Base-by-base conservation (phyloP, 2,888 invertebrate species). In the Oxytorus armatus region DNA sequence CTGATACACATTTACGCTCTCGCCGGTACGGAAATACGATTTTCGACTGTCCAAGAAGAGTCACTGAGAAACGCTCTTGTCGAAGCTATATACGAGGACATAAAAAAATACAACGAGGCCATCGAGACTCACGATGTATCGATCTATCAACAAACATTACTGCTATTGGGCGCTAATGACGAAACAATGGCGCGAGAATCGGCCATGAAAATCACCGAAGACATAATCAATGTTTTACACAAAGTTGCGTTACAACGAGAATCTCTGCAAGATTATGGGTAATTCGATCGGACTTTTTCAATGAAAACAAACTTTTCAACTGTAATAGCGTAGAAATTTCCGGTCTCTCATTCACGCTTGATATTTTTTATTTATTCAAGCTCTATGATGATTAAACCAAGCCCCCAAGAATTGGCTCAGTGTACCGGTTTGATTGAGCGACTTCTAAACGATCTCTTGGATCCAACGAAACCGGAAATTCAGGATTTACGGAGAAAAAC, bases 1-100 rank as follows among this genome's bases (percentile, higher is more conserved):
- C 89, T 95, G 3, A 92, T 95, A 36, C 93, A 95, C 85, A 90
- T 95, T 0, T 95, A 95, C 86, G 94, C 95, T 0, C 88, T 95
- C 21, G 93, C 93, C 53, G 95, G 95, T 0, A 93, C 92, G 0
- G 94, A 94, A 79, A 92, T 94, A 4, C 89, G 92, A 0, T 94
- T 94, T 85, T 92, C 93, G 1, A 87, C 91, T 11, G 90, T 92
- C 53, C 94, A 94, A 81, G 93, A 94, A 85, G 92, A 92, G 11
- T 90, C 90, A 3, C 88, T 95, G 0, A 89, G 92, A 61, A 92
- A 92, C 63, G 91, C 93, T 0, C 89, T 95, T 3, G 92, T 92
- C 61, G 93, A 93, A 57, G 94, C 94, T 73, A 92, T 95, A 85
- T 93, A 93, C 68, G 93, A 95, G 86, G 95, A 95, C 83, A 93